phyloP scores from a whole-genome alignment of 2,888 invertebrate genomes.

The Drosophila ustulata region DNA sequence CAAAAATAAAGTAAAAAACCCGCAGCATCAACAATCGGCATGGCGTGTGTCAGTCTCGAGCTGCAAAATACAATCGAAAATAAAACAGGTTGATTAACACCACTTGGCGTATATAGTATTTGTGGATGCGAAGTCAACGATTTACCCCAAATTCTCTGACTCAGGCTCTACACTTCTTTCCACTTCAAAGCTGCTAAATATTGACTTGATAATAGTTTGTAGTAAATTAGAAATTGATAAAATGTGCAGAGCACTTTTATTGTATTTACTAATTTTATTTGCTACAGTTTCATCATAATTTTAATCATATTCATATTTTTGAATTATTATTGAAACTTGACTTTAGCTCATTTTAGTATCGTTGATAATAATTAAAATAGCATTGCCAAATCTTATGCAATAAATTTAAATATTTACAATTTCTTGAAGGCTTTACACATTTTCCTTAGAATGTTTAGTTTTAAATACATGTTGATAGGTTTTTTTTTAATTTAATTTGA shows the following conservation, averaged over 20 bases:
- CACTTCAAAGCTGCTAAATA: neutral
- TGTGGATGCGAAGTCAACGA: slow-evolving; percentile 8
- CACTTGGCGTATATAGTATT: slow-evolving; percentile 5
- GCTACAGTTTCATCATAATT: too few species aligned
- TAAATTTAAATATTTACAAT: too few species aligned
- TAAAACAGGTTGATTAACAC: slow-evolving; percentile 42
- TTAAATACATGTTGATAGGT: too few species aligned
- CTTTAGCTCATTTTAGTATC: neutral
- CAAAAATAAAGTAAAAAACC: slow-evolving; percentile 1
- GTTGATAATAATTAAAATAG: too few species aligned
- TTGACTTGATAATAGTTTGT: neutral
- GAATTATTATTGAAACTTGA: neutral
- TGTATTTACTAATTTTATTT: neutral
- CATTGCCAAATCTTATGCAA: too few species aligned
- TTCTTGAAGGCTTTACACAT: neutral
- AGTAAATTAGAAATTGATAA: neutral
- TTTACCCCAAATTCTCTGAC: slow-evolving; percentile 20
- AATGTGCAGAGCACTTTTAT: neutral
- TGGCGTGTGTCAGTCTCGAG: slow-evolving; percentile 18
- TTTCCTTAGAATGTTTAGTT: too few species aligned
- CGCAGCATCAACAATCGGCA: slow-evolving; percentile 10
- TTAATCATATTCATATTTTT: too few species aligned
- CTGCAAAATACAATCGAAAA: neutral
- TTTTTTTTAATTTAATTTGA: too few species aligned
- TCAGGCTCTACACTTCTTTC: slow-evolving; percentile 12